A percentile compares a stretch with the other conserved stretches of the same genome.
Conservation (phyloP, 2,888 invertebrate genomes). For the Andrena chrysosceles region DNA sequence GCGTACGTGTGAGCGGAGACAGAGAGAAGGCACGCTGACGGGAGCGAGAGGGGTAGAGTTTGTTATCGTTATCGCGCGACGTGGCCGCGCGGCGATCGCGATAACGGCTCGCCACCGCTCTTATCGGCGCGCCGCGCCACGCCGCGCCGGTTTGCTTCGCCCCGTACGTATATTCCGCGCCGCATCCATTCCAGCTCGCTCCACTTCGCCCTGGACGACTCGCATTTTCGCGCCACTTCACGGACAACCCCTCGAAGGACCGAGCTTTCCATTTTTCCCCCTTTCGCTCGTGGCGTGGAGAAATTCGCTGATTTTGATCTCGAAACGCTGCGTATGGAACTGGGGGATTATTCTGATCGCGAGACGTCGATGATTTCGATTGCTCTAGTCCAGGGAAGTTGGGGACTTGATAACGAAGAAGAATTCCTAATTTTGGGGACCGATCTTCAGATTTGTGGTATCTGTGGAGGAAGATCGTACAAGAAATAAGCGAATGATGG, state of each 20-base stretch:
- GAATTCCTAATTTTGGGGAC: too few species aligned
- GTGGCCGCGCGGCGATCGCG: constrained; percentile 76
- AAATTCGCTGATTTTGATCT: constrained; percentile 9
- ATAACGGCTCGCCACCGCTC: constrained; percentile 73
- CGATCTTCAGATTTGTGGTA: too few species aligned
- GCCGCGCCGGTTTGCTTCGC: constrained; percentile 73
- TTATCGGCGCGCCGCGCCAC: constrained; percentile 61
- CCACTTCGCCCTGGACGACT: constrained; percentile 72
- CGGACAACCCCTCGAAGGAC: constrained; percentile 46
- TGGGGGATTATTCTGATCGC: neutral
- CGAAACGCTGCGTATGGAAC: constrained; percentile 9
- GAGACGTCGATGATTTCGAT: too few species aligned
- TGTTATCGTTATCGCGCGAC: constrained; percentile 81
- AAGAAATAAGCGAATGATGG: neutral
- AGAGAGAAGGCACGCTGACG: constrained; percentile 30
- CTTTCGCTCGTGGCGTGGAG: neutral
- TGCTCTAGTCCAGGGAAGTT: too few species aligned
- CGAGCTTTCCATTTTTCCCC: neutral
- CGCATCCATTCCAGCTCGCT: constrained; percentile 78
- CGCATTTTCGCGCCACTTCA: constrained; percentile 73
- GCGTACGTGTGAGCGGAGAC: constrained; percentile 37
- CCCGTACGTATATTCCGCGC: constrained; percentile 68
- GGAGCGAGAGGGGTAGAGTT: constrained; percentile 62
- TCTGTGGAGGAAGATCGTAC: too few species aligned
- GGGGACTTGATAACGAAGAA: too few species aligned